Evolutionary conservation across 2,113 vertebrate genomes (phyloP).

Genomic region (Thalassoma bifasciatum): DNA sequence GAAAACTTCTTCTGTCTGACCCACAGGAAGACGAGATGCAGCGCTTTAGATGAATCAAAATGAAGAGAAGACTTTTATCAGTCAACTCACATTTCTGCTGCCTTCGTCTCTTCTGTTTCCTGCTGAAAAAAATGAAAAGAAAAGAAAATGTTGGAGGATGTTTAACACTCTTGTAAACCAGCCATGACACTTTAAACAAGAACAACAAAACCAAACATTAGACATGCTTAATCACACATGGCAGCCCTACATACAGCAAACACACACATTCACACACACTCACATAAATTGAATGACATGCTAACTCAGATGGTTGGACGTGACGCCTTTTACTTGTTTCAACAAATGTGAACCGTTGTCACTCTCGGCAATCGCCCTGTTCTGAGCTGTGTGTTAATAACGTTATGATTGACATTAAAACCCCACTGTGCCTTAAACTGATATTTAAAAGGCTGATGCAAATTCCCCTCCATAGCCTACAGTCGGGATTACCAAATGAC

Average conservation of each 20-base stretch:
- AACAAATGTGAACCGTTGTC: constrained; percentile 69
- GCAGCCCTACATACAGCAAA: constrained; percentile 2
- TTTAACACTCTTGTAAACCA: constrained; percentile 24
- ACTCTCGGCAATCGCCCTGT: constrained; percentile 61
- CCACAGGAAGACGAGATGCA: background rate
- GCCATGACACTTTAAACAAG: constrained; percentile 54
- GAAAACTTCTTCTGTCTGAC: background rate
- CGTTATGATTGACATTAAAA: constrained; percentile 81
- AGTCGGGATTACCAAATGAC: constrained; percentile 76
- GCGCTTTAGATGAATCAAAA: background rate
- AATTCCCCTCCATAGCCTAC: constrained; percentile 72
- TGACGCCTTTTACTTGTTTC: constrained; percentile 39
- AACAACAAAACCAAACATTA: constrained; percentile 49
- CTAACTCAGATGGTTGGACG: constrained; percentile 50
- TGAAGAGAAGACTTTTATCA: background rate
- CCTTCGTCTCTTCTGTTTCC: constrained; percentile 55
- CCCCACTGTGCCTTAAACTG: constrained; percentile 56
- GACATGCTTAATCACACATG: constrained; percentile 2
- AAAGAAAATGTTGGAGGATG: constrained; percentile 16
- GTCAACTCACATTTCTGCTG: constrained; percentile 60
- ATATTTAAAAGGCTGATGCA: constrained; percentile 72
- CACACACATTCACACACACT: constrained; percentile 15
- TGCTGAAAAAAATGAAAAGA: constrained; percentile 57
- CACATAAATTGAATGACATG: constrained; percentile 34
- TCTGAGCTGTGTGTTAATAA: constrained; percentile 71